phyloP scores from a whole-genome alignment of 2,113 vertebrate species.

The Aythya baeri region DNA sequence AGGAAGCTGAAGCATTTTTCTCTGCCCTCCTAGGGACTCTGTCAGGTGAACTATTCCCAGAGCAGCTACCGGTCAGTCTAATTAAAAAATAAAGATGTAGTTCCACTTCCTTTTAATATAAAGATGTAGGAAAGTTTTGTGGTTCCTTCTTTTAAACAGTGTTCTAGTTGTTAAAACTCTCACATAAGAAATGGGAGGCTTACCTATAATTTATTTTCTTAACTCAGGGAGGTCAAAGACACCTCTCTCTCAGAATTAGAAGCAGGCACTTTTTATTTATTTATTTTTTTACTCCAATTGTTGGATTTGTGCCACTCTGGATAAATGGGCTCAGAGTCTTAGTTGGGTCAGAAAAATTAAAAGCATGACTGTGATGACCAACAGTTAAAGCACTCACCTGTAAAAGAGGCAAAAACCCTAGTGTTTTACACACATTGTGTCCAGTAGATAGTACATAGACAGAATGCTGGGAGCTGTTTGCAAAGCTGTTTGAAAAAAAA shows the following conservation, averaged over 20 bases:
- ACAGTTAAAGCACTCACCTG: not conserved
- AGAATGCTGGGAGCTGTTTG: not conserved
- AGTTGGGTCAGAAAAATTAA: not conserved
- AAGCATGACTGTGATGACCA: not conserved
- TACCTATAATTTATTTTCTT: not conserved
- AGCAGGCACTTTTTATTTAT: not conserved
- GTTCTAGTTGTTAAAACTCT: not conserved
- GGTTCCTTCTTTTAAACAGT: not conserved
- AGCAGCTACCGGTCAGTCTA: not conserved
- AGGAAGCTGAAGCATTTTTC: not conserved
- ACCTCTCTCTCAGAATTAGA: not conserved
- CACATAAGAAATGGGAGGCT: not conserved
- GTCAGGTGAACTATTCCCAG: not conserved
- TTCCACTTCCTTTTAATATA: not conserved
- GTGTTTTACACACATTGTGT: not conserved
- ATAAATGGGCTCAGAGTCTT: not conserved
- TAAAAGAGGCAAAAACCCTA: not conserved
- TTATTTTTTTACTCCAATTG: not conserved
- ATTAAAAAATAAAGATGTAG: not conserved
- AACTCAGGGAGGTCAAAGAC: not conserved
- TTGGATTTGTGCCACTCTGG: not conserved
- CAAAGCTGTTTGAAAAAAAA: not conserved
- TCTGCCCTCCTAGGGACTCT: not conserved
- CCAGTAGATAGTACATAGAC: not conserved
- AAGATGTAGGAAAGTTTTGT: not conserved